Percentiles rank a stretch among this genome's conserved stretches.
Evolutionary conservation across 92 coral and sea anemone species (phyloP).

Genomic region (Paramuricea clavata): DNA sequence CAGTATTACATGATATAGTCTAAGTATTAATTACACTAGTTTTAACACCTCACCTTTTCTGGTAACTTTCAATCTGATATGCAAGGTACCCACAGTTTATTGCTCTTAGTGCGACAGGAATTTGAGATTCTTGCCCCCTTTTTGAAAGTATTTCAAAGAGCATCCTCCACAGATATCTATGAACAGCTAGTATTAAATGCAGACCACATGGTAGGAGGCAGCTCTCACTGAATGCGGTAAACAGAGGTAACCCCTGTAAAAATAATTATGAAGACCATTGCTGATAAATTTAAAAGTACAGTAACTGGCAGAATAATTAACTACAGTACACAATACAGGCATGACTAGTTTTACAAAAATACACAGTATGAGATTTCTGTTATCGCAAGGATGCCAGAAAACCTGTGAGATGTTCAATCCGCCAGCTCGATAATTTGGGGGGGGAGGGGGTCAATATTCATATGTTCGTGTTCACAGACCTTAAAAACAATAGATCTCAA

Average conservation of each 20-base stretch:
- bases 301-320: neutral
- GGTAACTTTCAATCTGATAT: conserved; percentile 48
- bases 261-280: conserved; percentile 2
- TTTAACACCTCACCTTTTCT: conserved; percentile 36
- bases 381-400: too few species aligned
- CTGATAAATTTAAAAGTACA: neutral
- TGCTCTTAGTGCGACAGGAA: conserved; percentile 43
- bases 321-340: too few species aligned
- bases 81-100: conserved; percentile 62
- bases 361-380: too few species aligned
- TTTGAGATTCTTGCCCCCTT: conserved; percentile 39
- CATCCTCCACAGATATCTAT: conserved; percentile 55
- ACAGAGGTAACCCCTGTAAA: conserved; percentile 41
- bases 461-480: too few species aligned
- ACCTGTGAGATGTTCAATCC: too few species aligned
- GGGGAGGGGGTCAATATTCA: too few species aligned
- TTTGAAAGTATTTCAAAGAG: conserved; percentile 57
- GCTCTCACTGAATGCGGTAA: conserved; percentile 60
- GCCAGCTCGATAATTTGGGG: too few species aligned
- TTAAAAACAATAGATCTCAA: too few species aligned
- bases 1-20: too few species aligned
- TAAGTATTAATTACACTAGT: neutral
- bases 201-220: conserved; percentile 60
- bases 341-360: too few species aligned
- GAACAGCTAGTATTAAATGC: conserved; percentile 48